phyloP scores from a whole-genome alignment of 2,797 vertebrate species.

The Leptodactylus fallax region DNA sequence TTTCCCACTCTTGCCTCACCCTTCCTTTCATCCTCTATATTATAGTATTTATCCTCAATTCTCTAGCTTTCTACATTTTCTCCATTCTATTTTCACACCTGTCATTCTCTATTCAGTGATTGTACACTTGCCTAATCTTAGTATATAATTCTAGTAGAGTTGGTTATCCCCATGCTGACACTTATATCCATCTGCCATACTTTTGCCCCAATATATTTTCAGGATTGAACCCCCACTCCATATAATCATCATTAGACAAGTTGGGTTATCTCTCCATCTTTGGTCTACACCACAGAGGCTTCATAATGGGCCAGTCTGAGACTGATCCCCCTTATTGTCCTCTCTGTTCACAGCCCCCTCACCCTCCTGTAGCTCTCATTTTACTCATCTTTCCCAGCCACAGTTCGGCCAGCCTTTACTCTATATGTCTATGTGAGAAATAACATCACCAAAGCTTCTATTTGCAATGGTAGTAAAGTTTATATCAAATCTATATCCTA shows the following conservation, averaged over 20 bases:
- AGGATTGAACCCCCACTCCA: not conserved
- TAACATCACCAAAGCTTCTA: not conserved
- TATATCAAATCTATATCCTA: slow-evolving; percentile 43
- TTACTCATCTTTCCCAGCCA: not conserved
- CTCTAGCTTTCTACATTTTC: not conserved
- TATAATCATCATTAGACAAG: not conserved
- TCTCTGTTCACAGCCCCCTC: not conserved
- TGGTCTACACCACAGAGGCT: not conserved
- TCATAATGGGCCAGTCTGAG: not conserved
- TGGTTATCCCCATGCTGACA: not conserved
- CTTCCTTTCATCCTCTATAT: not conserved
- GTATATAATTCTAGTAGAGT: not conserved
- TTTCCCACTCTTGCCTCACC: not conserved
- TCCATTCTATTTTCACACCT: no score
- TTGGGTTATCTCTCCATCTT: not conserved
- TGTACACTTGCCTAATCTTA: not conserved
- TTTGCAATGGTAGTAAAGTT: slow-evolving; percentile 34
- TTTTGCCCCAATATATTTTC: not conserved
- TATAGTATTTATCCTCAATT: not conserved
- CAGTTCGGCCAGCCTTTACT: not conserved
- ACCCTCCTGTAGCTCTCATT: not conserved
- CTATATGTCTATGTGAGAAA: slow-evolving; percentile 22
- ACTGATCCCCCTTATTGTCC: not conserved
- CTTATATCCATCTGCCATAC: no score
- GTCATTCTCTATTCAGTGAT: no score